Base-by-base conservation (phyloP, 2,113 vertebrate species). In the Oryzias woworae region DNA sequence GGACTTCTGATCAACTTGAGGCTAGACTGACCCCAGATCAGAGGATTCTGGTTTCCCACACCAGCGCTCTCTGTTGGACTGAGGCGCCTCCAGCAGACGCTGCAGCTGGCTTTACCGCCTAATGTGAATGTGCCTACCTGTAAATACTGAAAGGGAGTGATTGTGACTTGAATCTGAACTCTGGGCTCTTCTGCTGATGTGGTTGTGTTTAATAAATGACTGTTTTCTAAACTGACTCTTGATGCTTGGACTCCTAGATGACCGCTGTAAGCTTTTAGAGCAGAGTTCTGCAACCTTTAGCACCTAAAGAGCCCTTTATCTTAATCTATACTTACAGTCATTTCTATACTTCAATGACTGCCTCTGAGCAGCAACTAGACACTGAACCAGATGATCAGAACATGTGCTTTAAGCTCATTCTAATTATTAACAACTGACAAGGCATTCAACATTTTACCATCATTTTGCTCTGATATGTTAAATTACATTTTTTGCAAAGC, bases 101-200 rank as follows among this genome's bases (percentile, higher is more conserved):
- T 69, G 84, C 77, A 67, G 77, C 64, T 63, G 78, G 74, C 81
- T 80, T 64, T 22, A 31, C 75, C 5, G 82, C 82, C 84, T 51
- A 66, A 80, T 82, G 85, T 86, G 83, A 90, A 87, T 88, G 88
- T 90, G 88, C 88, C 88, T 90, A 87, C 74, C 85, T 90, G 88
- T 90, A 88, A 53, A 88, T 87, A 88, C 61, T 88, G 86, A 71
- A 82, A 70, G 81, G 74, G 83, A 79, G 82, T 83, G 87, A 85
- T 45, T 81, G 82, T 85, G 85, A 83, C 58, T 67, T 66, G 78
- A 85, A 78, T 77, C 82, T 78, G 83, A 82, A 75, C 82, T 80
- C 81, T 83, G 69, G 85, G 66, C 84, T 71, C 73, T 69, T 78
- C 75, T 77, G 84, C 77, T 81, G 75, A 84, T 80, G 67, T 59